Conservation (phyloP, 2,797 vertebrate genomes). For the Lindbergichthys nudifrons region DNA sequence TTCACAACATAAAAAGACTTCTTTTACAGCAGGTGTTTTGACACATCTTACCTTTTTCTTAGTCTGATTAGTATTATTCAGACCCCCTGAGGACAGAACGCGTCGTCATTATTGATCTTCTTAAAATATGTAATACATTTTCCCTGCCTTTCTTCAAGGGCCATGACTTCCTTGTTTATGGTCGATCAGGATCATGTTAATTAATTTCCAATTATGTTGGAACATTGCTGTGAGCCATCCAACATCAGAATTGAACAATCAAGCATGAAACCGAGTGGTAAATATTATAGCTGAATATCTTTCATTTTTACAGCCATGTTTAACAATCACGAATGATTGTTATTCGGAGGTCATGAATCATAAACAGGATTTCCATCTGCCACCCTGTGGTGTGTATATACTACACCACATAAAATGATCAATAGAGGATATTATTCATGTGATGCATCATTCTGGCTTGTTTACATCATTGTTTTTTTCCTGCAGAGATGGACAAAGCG, state of each 20-base stretch:
- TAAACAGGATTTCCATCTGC: conserved; percentile 25
- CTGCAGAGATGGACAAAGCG: conserved; percentile 23
- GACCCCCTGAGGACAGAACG: conserved; percentile 16
- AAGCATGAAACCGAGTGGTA: conserved; percentile 25
- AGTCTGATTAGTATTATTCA: conserved; percentile 36
- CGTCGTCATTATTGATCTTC: conserved; percentile 43
- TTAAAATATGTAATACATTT: conserved; percentile 38
- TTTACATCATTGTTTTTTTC: conserved; percentile 18
- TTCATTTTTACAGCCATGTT: conserved; percentile 33
- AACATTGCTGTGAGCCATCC: conserved; percentile 41
- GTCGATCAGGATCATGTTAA: conserved; percentile 34
- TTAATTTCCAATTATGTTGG: conserved; percentile 50
- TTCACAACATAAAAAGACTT: conserved; percentile 2
- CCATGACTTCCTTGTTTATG: conserved; percentile 42
- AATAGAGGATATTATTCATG: conserved; percentile 34
- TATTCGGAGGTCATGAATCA: conserved; percentile 35
- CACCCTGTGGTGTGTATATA: background rate
- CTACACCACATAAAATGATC: conserved; percentile 13
- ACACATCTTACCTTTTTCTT: conserved; percentile 34
- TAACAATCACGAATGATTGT: conserved; percentile 37
- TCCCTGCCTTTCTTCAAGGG: conserved; percentile 31
- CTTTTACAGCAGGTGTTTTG: conserved; percentile 2
- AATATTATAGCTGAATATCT: conserved; percentile 25
- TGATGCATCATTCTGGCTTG: conserved; percentile 40
- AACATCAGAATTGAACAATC: conserved; percentile 22